phyloP scores from a whole-genome alignment of 2,113 vertebrate species.

The Phrynocephalus versicolor region DNA sequence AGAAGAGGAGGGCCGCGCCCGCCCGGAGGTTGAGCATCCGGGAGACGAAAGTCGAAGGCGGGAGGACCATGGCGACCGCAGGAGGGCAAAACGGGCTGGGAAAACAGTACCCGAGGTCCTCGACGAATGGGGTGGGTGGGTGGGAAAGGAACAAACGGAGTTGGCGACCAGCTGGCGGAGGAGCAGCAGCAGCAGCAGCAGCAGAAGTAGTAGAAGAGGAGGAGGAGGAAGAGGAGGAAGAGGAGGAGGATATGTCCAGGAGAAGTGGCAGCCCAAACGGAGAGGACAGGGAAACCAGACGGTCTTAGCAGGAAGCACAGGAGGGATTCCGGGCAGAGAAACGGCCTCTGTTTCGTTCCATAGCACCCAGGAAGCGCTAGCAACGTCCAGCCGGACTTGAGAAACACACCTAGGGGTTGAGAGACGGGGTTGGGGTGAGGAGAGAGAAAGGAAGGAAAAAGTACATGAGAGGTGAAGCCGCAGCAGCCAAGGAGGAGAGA shows the following conservation, averaged over 20 bases:
- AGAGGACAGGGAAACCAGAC: background rate
- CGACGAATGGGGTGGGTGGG: slow-evolving; percentile 2
- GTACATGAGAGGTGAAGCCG: background rate
- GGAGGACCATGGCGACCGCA: slow-evolving; percentile 16
- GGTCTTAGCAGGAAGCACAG: background rate
- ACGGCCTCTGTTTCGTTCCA: slow-evolving; percentile 22
- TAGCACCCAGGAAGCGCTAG: background rate
- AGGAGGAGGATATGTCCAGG: background rate
- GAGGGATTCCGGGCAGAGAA: background rate
- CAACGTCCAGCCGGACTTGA: background rate
- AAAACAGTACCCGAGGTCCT: background rate
- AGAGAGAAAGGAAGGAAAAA: background rate
- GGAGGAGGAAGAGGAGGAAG: background rate
- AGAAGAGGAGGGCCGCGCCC: background rate
- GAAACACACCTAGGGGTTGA: background rate
- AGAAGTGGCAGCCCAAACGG: background rate
- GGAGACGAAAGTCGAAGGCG: background rate
- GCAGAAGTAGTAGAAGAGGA: no score
- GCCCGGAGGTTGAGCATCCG: slow-evolving; percentile 9
- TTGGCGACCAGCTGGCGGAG: background rate
- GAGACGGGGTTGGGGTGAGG: background rate
- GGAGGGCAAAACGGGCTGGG: background rate
- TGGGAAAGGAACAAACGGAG: slow-evolving; percentile 7
- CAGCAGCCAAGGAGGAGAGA: slow-evolving; percentile 15
- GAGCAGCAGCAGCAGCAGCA: no score